Evolutionary conservation across 2,888 invertebrate genomes (phyloP).

Genomic region (Nomada goodeniana): DNA sequence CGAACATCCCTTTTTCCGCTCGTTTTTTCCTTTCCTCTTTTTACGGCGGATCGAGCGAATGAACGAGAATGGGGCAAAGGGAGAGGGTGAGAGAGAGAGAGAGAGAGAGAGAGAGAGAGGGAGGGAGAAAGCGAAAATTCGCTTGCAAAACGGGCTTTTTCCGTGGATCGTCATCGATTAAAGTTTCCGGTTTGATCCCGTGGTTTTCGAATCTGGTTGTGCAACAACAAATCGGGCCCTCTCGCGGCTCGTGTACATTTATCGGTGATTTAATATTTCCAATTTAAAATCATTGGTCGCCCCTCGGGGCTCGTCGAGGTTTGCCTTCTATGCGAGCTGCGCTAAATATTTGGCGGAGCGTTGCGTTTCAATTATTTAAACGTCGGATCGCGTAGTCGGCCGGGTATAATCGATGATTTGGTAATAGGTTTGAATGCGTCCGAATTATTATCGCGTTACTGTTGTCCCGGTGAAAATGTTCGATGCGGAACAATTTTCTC

Average conservation of each 20-base stretch:
- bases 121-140: not conserved
- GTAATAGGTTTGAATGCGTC: no score
- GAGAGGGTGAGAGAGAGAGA: not conserved
- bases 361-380: not conserved
- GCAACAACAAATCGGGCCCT: not conserved
- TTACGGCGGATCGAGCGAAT: not conserved
- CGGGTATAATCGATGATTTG: not conserved
- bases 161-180: slow-evolving; percentile 16
- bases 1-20: slow-evolving; percentile 11
- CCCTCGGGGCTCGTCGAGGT: not conserved
- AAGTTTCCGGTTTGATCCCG: slow-evolving; percentile 21
- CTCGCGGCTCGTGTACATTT: not conserved
- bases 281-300: slow-evolving; percentile 14
- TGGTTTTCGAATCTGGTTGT: not conserved
- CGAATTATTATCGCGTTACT: no score
- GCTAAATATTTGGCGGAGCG: not conserved
- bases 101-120: not conserved
- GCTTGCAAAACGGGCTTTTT: not conserved
- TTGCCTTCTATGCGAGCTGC: not conserved
- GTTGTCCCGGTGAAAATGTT: no score
- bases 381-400: not conserved
- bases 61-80: not conserved
- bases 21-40: not conserved
- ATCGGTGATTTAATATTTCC: slow-evolving; percentile 13
- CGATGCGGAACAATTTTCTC: no score